Evolutionary conservation across 2,888 invertebrate genomes (phyloP).

Genomic region (Tupiocoris notatus): DNA sequence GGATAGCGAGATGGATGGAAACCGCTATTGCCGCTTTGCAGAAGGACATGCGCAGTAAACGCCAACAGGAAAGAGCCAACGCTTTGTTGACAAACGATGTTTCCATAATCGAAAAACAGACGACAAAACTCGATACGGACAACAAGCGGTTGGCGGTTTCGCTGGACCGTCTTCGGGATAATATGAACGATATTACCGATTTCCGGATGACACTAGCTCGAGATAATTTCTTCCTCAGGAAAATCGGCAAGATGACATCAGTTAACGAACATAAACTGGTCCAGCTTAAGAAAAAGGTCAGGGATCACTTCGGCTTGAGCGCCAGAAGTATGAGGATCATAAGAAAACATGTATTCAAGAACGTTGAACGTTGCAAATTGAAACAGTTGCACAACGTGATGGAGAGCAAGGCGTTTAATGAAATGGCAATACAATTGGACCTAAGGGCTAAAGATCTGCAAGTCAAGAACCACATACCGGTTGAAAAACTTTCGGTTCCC

Average conservation of each 20-base stretch:
- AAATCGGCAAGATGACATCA: background rate
- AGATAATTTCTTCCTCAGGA: slow-evolving; percentile 1
- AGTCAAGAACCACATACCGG: slow-evolving; percentile 12
- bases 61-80: slow-evolving; percentile 19
- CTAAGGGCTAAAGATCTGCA: slow-evolving; percentile 5
- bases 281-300: background rate
- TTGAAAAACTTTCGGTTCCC: slow-evolving; percentile 21
- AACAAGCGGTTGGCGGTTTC: background rate
- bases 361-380: slow-evolving; percentile 10
- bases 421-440: slow-evolving; percentile 28
- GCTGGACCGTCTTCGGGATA: background rate
- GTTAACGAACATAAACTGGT: slow-evolving; percentile 18
- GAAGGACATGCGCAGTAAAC: slow-evolving; percentile 34
- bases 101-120: background rate
- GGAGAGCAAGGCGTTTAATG: slow-evolving; percentile 39
- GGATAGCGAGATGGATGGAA: slow-evolving; percentile 34
- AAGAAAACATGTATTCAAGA: slow-evolving; percentile 1
- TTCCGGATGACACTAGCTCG: background rate
- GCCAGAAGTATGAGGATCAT: background rate
- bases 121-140: background rate
- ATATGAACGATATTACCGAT: slow-evolving; percentile 4
- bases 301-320: background rate
- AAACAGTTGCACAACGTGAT: slow-evolving; percentile 14
- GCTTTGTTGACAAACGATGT: background rate
- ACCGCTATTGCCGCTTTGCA: slow-evolving; percentile 27